phyloP scores from a whole-genome alignment of 2,113 vertebrate species.

The Barbus barbus region DNA sequence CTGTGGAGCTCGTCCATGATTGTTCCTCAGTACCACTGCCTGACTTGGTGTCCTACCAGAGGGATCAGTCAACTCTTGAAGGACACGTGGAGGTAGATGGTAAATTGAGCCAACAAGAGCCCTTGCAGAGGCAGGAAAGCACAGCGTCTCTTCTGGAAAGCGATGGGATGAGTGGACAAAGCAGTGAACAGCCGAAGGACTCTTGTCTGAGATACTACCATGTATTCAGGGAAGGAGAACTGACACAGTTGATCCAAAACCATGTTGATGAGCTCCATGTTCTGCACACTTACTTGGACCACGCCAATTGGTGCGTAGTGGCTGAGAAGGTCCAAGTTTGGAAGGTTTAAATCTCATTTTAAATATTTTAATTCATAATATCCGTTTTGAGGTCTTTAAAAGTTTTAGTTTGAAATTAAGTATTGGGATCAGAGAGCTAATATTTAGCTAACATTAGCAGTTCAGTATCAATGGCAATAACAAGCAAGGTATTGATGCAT shows the following conservation, averaged over 20 bases:
- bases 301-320: conserved; percentile 72
- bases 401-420: conserved; percentile 26
- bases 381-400: conserved; percentile 30
- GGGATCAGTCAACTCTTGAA: conserved; percentile 51
- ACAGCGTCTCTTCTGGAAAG: conserved; percentile 55
- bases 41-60: conserved; percentile 75
- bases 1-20: conserved; percentile 60
- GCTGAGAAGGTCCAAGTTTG: conserved; percentile 71
- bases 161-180: conserved; percentile 9
- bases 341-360: conserved; percentile 62
- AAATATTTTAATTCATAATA: conserved; percentile 27
- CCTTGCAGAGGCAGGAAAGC: conserved; percentile 53
- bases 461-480: conserved; percentile 21
- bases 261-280: conserved; percentile 72
- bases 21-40: conserved; percentile 73
- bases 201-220: conserved; percentile 74
- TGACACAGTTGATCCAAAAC: conserved; percentile 69
- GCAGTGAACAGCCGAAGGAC: conserved; percentile 38
- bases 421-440: neutral
- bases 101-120: conserved; percentile 32
- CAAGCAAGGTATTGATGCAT: conserved; percentile 6
- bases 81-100: conserved; percentile 46
- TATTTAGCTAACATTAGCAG: neutral
- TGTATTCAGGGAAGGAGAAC: conserved; percentile 75
- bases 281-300: conserved; percentile 74